Evolutionary conservation across 2,888 invertebrate genomes (phyloP), one percentile per base, ranked within the genome.

Genomic region (Mesorhabditis spiculigera): DNA sequence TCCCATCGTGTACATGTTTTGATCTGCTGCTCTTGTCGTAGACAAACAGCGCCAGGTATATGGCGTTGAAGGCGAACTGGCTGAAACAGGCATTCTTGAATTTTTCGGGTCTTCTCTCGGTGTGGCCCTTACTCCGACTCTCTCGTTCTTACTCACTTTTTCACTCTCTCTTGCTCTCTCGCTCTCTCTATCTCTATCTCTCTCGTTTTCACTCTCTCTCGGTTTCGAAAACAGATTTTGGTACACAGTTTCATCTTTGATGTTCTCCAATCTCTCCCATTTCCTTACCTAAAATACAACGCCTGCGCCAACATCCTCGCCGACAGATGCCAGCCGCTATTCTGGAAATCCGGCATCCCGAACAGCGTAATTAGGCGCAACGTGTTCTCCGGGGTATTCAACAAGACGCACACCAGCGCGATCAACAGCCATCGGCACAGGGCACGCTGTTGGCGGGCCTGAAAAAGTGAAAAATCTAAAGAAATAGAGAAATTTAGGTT

Each of bases 61-160:
- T 71, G 42, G 75, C 73, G 66, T 75, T 75, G 70, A 75, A 75
- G 43, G 75, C 75, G 68, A 75, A 75, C 44, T 75, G 75, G 63
- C 73, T 72, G 68, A 42, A 71, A 67, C 5, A 61, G 13, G 44
- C 6, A 42, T 5, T 0, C 16, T 58, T 42, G 10, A 63, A n/a
- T n/a, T n/a, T n/a, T n/a, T n/a, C n/a, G n/a, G n/a, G n/a, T n/a
- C n/a, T n/a, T n/a, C n/a, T n/a, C n/a, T n/a, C n/a, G n/a, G n/a
- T n/a, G n/a, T n/a, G n/a, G n/a, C n/a, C n/a, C n/a, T n/a, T n/a
- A n/a, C n/a, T n/a, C n/a, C n/a, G n/a, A n/a, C n/a, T n/a, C n/a
- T n/a, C n/a, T n/a, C n/a, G n/a, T n/a, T n/a, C n/a, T n/a, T n/a
- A n/a, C n/a, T n/a, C n/a, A n/a, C n/a, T n/a, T n/a, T n/a, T n/a